Conservation (phyloP, 2,888 invertebrate species). For the Philonicus albiceps region DNA sequence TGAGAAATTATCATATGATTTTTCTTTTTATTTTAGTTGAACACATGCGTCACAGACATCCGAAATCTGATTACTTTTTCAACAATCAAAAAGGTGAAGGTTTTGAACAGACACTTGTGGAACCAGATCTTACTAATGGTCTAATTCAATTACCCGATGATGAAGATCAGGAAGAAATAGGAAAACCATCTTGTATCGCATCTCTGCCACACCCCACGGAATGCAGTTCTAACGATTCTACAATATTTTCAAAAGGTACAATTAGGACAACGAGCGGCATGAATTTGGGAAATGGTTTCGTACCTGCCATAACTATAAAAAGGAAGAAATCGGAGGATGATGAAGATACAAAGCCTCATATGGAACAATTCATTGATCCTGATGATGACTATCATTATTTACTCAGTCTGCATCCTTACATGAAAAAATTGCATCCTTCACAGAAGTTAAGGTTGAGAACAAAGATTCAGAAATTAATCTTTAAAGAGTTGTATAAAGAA, state of each 20-base stretch:
- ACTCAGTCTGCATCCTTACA: constrained; percentile 62
- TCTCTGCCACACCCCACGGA: not conserved
- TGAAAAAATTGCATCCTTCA: constrained; percentile 61
- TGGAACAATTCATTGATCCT: constrained; percentile 21
- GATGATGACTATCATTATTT: constrained; percentile 63
- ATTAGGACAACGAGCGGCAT: not conserved
- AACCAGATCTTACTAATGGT: constrained; percentile 61
- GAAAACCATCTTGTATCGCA: not conserved
- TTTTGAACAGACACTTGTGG: constrained; percentile 59
- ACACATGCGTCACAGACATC: constrained; percentile 61
- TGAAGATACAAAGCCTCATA: constrained; percentile 5
- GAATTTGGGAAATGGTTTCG: constrained; percentile 51
- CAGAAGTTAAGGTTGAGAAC: constrained; percentile 62
- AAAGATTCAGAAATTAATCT: constrained; percentile 63
- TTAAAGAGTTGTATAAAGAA: constrained; percentile 63
- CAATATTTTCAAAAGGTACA: constrained; percentile 17
- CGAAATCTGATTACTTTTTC: constrained; percentile 58
- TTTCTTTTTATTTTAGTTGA: constrained; percentile 54
- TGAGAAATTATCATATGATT: too few relatives aligned
- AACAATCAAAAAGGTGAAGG: constrained; percentile 55
- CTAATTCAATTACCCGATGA: constrained; percentile 60
- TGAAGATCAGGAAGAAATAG: constrained; percentile 59
- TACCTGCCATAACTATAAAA: constrained; percentile 59
- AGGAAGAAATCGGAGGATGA: constrained; percentile 59
- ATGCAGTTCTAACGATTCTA: constrained; percentile 40